A percentile compares a stretch with the other conserved stretches of the same genome.
Conservation (phyloP, 2,113 vertebrate species). For the Cochlearius cochlearius region DNA sequence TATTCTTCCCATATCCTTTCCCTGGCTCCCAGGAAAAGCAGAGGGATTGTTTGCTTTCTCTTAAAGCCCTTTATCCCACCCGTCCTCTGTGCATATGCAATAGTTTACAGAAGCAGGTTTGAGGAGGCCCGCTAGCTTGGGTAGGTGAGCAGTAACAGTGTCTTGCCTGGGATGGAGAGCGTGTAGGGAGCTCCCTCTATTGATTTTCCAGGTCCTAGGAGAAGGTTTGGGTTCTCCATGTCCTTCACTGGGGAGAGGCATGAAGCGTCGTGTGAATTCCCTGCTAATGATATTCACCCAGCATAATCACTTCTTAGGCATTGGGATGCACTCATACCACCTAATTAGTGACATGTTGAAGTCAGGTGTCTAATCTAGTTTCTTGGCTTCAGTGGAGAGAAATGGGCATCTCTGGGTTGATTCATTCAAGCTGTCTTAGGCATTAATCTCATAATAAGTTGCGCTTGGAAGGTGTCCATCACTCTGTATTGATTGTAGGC, state of each 20-base stretch:
- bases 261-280: background rate
- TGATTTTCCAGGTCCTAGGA: background rate
- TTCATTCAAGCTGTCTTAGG: background rate
- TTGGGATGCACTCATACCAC: background rate
- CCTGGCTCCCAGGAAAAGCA: background rate
- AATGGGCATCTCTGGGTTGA: background rate
- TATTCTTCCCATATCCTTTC: background rate
- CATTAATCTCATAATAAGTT: background rate
- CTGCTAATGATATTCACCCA: background rate
- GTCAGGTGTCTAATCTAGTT: background rate
- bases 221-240: background rate
- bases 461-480: background rate
- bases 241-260: background rate
- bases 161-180: background rate
- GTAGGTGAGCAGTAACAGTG: background rate
- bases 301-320: background rate
- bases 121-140: background rate
- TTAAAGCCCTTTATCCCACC: background rate
- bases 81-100: background rate
- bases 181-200: constrained; percentile 1
- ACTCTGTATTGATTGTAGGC: background rate
- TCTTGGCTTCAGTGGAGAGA: background rate
- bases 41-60: background rate
- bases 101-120: background rate
- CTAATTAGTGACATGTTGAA: background rate